phyloP scores from a whole-genome alignment of 1,140 invertebrate genomes.

The Diorhabda elongata region DNA sequence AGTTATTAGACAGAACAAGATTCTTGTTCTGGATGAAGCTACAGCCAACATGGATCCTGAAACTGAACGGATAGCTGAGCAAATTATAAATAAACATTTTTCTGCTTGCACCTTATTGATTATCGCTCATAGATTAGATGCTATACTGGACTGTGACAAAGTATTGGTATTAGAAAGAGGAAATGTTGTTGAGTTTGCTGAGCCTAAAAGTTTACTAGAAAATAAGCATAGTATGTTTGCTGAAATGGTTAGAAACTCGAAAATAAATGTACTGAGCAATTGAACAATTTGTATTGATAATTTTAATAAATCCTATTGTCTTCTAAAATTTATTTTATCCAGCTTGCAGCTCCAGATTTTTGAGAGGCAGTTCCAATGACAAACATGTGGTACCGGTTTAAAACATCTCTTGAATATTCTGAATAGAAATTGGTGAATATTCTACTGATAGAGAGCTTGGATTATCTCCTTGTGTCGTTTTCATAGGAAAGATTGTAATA shows the following conservation, averaged over 20 bases:
- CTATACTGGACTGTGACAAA: slow-evolving; percentile 74
- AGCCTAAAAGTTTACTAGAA: slow-evolving; percentile 62
- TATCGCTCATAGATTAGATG: slow-evolving; percentile 77
- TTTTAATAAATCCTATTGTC: no score
- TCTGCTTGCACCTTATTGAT: slow-evolving; percentile 71
- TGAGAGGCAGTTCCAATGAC: no score
- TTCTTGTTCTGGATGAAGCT: slow-evolving; percentile 75
- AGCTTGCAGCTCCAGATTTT: no score
- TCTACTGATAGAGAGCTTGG: no score
- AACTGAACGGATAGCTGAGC: slow-evolving; percentile 66
- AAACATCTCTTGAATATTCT: no score
- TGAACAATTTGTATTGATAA: no score
- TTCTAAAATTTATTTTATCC: no score
- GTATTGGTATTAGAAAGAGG: slow-evolving; percentile 71
- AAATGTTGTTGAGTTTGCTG: slow-evolving; percentile 64
- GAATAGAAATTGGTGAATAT: no score
- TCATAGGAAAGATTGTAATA: no score
- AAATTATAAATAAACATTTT: slow-evolving; percentile 66
- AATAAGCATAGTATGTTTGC: slow-evolving; percentile 60
- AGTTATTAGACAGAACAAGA: slow-evolving; percentile 67
- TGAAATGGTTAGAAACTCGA: slow-evolving; percentile 59
- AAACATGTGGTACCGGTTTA: no score
- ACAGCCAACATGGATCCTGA: slow-evolving; percentile 67
- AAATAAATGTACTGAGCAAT: not conserved
- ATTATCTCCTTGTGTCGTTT: no score